Conservation (phyloP, 2,113 vertebrate species). For the Todiramphus chloris region DNA sequence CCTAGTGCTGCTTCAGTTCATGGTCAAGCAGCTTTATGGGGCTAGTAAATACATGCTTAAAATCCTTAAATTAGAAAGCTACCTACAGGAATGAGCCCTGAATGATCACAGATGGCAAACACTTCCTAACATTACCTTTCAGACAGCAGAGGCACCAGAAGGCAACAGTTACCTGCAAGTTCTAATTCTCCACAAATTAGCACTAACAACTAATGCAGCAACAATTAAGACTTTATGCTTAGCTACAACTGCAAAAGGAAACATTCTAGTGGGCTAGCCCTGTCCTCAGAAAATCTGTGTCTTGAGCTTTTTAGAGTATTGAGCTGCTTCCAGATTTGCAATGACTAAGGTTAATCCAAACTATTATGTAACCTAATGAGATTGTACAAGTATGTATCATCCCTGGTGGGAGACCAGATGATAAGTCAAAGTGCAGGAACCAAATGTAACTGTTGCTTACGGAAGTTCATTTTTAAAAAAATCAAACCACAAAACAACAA, state of each 20-base stretch:
- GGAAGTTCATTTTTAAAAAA: background rate
- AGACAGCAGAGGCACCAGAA: background rate
- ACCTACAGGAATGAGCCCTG: background rate
- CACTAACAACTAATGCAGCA: background rate
- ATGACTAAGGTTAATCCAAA: background rate
- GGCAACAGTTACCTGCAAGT: background rate
- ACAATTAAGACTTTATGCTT: background rate
- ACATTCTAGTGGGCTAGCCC: background rate
- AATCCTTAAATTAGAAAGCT: background rate
- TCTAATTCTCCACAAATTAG: background rate
- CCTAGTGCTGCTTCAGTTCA: background rate
- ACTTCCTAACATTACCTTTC: background rate
- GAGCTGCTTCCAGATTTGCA: background rate
- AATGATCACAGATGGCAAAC: background rate
- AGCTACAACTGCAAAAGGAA: background rate
- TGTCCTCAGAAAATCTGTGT: background rate
- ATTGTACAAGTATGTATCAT: fast-evolving
- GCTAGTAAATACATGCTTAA: background rate
- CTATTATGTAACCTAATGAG: background rate
- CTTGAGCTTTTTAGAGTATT: background rate
- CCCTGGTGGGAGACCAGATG: background rate
- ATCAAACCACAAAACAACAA: background rate
- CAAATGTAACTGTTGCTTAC: background rate
- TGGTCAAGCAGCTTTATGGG: background rate
- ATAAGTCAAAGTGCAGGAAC: background rate